These are phyloP conservation scores for Anagrus nilaparvatae DNA, from an alignment of 1,140 invertebrate species.

Conservation along the genomic window DNA sequence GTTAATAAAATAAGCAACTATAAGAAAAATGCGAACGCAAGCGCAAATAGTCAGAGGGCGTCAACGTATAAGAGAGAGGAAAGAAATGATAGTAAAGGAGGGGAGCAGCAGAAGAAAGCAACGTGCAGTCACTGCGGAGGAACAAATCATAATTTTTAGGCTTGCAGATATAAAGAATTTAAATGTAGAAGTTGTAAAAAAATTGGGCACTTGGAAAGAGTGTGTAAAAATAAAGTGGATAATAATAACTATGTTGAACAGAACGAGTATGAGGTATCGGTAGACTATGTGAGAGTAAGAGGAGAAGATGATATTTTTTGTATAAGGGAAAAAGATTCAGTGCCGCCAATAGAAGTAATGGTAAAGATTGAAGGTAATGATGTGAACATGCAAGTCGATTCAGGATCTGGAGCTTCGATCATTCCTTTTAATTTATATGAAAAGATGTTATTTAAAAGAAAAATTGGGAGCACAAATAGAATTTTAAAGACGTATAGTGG, in stretches of 20 bases:
- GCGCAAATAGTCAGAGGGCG: too few species aligned
- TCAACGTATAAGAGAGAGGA: too few species aligned
- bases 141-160: slow-evolving; percentile 10
- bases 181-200: slow-evolving; percentile 13
- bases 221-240: slow-evolving; percentile 10
- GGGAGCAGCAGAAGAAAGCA: too few species aligned
- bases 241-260: slow-evolving; percentile 9
- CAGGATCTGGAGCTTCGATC: slow-evolving; percentile 15
- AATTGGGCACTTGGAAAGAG: slow-evolving; percentile 9
- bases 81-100: too few species aligned
- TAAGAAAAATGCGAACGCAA: too few species aligned
- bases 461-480: slow-evolving; percentile 1
- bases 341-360: slow-evolving; percentile 7
- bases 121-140: slow-evolving; percentile 9
- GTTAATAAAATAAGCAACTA: neutral
- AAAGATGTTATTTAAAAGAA: slow-evolving; percentile 7
- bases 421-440: slow-evolving; percentile 14
- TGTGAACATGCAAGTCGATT: slow-evolving; percentile 14
- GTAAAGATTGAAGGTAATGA: slow-evolving; percentile 8
- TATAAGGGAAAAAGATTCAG: neutral
- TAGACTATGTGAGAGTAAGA: too few species aligned
- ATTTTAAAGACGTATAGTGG: slow-evolving; percentile 13
- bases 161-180: slow-evolving; percentile 13
- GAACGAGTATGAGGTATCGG: neutral
- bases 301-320: too few species aligned